Conservation (phyloP, 2,888 invertebrate genomes). For the Abrostola triplasia region DNA sequence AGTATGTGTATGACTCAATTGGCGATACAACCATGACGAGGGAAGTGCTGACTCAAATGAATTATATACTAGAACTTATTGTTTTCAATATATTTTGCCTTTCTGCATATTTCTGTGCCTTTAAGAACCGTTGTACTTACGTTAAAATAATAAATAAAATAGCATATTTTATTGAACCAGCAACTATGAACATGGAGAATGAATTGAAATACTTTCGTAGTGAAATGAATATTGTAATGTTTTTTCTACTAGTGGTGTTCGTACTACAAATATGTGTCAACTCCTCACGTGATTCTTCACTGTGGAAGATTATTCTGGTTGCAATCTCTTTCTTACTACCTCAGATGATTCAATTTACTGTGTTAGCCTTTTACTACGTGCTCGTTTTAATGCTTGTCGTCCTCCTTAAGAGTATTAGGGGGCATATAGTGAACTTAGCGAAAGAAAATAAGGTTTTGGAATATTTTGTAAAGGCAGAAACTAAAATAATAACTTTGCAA, state of each 20-base stretch:
- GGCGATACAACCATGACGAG: conserved; percentile 65
- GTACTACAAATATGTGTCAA: conserved; percentile 68
- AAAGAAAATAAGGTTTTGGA: conserved; percentile 46
- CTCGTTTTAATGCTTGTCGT: conserved; percentile 68
- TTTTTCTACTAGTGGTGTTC: conserved; percentile 52
- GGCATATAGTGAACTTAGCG: conserved; percentile 48
- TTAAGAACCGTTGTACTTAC: conserved; percentile 65
- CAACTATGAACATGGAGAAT: conserved; percentile 51
- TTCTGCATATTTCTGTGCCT: conserved; percentile 67
- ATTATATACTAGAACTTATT: conserved; percentile 73
- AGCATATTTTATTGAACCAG: conserved; percentile 60
- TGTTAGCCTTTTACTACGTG: conserved; percentile 68
- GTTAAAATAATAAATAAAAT: conserved; percentile 72
- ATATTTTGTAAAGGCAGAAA: conserved; percentile 56
- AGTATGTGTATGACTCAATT: conserved; percentile 58
- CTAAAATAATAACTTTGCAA: conserved; percentile 61
- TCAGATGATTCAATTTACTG: conserved; percentile 73
- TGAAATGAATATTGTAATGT: conserved; percentile 61
- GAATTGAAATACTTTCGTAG: conserved; percentile 60
- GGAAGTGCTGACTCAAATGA: conserved; percentile 70
- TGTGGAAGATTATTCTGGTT: conserved; percentile 75
- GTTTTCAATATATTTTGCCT: conserved; percentile 60
- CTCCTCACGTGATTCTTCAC: conserved; percentile 65
- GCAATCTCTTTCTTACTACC: conserved; percentile 69
- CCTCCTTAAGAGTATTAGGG: conserved; percentile 66